Evolutionary conservation across 2,888 invertebrate genomes (phyloP).

Genomic region (Andrena minutula): DNA sequence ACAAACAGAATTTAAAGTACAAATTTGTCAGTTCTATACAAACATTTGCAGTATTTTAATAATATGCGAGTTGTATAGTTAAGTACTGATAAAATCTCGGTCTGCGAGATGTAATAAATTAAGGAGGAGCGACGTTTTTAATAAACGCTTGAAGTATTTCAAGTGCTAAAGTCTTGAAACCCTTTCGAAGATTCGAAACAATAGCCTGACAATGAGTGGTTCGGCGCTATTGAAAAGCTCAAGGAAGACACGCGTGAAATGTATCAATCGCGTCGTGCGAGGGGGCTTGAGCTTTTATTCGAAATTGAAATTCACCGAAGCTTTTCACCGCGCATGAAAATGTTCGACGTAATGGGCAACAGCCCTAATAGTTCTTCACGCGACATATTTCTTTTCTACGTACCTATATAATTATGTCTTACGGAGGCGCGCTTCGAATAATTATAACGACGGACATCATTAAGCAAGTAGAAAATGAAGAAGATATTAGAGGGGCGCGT

Average conservation of each 20-base stretch:
- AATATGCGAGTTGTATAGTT: conserved; percentile 1
- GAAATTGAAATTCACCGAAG: conserved; percentile 51
- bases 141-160: conserved; percentile 6
- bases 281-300: conserved; percentile 19
- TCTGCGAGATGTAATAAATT: conserved; percentile 7
- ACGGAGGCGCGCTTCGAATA: conserved; percentile 71
- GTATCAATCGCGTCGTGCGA: conserved; percentile 14
- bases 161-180: conserved; percentile 27
- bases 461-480: conserved; percentile 77
- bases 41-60: conserved; percentile 7
- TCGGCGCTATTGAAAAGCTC: conserved; percentile 7
- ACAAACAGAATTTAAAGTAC: not conserved
- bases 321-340: conserved; percentile 29
- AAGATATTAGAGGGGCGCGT: conserved; percentile 44
- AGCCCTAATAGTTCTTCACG: conserved; percentile 58
- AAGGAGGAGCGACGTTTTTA: not conserved
- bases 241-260: conserved; percentile 23
- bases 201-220: conserved; percentile 8
- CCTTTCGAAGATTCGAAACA: conserved; percentile 30
- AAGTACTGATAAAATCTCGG: conserved; percentile 24
- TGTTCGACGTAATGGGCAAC: conserved; percentile 40
- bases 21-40: not conserved
- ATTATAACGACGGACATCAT: conserved; percentile 79
- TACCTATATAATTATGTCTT: conserved; percentile 76
- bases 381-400: conserved; percentile 62